Base-by-base conservation (phyloP, 2,113 vertebrate genomes). In the Pterocles burchelli region DNA sequence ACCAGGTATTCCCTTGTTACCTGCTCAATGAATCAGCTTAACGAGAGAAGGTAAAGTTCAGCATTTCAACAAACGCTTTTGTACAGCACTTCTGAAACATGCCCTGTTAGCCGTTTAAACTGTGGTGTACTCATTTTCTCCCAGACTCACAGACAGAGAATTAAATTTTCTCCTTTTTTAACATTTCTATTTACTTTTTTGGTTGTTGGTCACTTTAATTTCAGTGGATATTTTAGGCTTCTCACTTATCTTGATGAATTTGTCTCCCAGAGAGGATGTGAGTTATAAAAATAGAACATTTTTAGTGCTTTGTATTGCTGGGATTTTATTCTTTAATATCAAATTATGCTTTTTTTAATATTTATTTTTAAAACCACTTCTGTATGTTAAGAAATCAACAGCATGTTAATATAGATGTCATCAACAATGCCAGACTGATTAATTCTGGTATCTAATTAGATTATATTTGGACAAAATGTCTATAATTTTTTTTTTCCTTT, bases 21-120 rank as follows among this genome's bases (percentile, higher is more conserved):
- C 41, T 90, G 59, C 84, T 93, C 85, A 75, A 87, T 97, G 95
- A 95, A 96, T 97, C 96, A 97, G 87, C 49, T 81, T 97, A 97
- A 97, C 90, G 89, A 97, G 88, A 87, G 89, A 88, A 96, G 77
- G 73, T 25, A 71, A 95, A 95, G 88, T 94, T 96, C 90, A 96
- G 48, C 79, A 92, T 97, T 95, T 94, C 90, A 94, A 94, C 91
- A 87, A 96, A 97, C 54, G 62, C 54, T 94, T 96, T 96, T 66
- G 62, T 89, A 62, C 0, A 14, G 57, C 85, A 79, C 74, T 96
- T 83, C 84, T 88, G 93, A 94, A 96, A 90, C 45, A 41, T 79
- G 34, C 33, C 67, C 34, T 74, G 36, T 92, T 95, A 93, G 61
- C 77, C 26, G 12, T 85, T 96, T 91, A 89, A 91, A 81, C 58